Conservation (phyloP, 2,888 invertebrate species). For the Pristionchus arcanus region DNA sequence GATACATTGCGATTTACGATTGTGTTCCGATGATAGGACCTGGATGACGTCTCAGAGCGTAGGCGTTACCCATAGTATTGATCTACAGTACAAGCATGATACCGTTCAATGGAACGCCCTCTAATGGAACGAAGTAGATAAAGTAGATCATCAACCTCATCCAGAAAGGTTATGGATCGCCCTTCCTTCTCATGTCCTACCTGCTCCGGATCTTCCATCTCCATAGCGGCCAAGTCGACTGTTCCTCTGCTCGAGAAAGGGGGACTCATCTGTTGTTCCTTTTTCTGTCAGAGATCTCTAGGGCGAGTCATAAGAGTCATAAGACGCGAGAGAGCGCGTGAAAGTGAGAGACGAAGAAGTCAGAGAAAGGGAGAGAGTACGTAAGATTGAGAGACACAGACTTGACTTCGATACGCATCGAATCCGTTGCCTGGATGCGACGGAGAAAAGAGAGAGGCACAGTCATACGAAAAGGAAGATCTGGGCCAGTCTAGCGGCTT, state of each 20-base stretch:
- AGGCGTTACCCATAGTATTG: background rate
- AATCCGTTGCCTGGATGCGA: slow-evolving; percentile 19
- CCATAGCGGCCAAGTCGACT: background rate
- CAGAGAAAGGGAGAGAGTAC: background rate
- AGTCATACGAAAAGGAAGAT: slow-evolving; percentile 27
- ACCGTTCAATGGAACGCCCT: background rate
- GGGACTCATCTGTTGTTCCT: background rate
- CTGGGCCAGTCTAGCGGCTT: background rate
- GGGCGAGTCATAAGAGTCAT: background rate
- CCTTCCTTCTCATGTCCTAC: background rate
- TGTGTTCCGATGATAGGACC: background rate
- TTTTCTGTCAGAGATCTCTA: background rate
- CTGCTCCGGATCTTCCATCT: background rate
- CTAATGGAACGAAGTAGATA: background rate
- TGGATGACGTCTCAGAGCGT: background rate
- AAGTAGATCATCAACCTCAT: background rate
- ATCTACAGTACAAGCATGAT: background rate
- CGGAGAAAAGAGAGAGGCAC: background rate
- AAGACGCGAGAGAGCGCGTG: background rate
- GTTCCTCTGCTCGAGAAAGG: background rate
- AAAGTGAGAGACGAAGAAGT: background rate
- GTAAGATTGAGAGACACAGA: background rate
- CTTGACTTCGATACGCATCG: background rate
- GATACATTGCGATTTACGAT: background rate
- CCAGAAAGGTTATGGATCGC: background rate